These are phyloP conservation scores for Prietella phreatophila DNA, from an alignment of 2,113 vertebrate genomes.

Conservation along the genomic window DNA sequence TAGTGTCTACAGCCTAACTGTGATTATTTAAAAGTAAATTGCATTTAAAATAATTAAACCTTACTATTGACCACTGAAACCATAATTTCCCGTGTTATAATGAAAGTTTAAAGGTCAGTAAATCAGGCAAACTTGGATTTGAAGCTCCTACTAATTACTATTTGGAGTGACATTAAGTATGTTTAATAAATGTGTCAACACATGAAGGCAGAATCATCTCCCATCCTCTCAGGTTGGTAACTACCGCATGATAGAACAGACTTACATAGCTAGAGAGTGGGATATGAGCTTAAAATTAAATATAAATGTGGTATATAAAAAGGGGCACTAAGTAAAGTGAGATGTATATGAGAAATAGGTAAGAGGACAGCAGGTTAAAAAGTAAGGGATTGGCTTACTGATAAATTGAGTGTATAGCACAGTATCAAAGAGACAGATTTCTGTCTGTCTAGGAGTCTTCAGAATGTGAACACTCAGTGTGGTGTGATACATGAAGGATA, in stretches of 20 bases:
- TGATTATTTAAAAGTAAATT: neutral
- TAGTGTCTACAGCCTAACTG: too few species aligned
- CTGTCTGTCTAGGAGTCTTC: neutral
- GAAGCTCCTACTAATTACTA: neutral
- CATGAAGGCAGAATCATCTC: neutral
- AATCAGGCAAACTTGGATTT: neutral
- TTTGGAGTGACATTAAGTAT: neutral
- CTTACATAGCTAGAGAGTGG: neutral
- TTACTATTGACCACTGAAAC: neutral
- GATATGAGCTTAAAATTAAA: neutral
- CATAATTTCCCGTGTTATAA: neutral
- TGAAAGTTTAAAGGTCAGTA: constrained; percentile 9
- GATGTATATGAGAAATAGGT: neutral
- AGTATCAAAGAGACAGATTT: constrained; percentile 3
- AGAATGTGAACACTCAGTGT: neutral
- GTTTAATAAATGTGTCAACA: constrained; percentile 10
- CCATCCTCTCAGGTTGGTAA: neutral
- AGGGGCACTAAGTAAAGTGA: neutral
- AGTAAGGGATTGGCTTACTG: neutral
- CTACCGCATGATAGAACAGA: neutral
- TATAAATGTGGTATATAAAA: neutral
- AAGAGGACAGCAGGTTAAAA: neutral
- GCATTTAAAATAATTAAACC: neutral
- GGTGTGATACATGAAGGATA: neutral
- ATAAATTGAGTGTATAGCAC: neutral